Percentiles rank a stretch among this genome's conserved stretches.
These are phyloP conservation scores for Syndactyla subalaris DNA, from an alignment of 2,797 vertebrate species.

Conservation along the genomic window DNA sequence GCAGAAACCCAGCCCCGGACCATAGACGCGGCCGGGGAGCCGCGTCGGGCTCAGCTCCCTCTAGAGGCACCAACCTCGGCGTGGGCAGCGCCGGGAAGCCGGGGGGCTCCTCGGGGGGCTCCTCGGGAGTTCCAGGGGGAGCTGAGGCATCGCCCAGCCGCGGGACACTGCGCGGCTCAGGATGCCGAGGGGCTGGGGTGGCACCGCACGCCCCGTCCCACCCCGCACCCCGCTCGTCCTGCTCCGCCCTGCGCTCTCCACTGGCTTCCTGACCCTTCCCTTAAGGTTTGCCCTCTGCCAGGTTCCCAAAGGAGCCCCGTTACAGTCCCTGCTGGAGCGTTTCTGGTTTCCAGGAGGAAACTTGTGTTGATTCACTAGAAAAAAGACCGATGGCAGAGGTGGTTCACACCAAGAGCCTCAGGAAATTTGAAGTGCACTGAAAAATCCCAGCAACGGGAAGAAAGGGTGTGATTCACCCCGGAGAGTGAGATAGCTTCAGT, in stretches of 20 bases:
- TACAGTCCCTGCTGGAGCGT: neutral
- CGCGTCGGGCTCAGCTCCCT: slow-evolving; percentile 7
- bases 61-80: slow-evolving; percentile 27
- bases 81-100: neutral
- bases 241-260: neutral
- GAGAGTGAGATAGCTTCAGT: too few species aligned
- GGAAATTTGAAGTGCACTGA: neutral
- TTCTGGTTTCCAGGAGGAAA: neutral
- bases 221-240: too few species aligned
- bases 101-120: neutral
- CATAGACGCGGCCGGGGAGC: neutral
- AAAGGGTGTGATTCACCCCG: neutral
- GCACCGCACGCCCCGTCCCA: neutral
- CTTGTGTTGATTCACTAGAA: too few species aligned
- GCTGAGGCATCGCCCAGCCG: neutral
- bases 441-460: neutral
- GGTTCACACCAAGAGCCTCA: rapidly evolving
- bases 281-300: neutral
- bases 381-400: neutral
- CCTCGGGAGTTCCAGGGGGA: neutral
- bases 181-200: neutral
- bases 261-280: neutral
- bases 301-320: neutral
- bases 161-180: neutral
- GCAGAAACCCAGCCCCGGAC: slow-evolving; percentile 19